Percentiles rank a stretch among this genome's conserved stretches.
Conservation (phyloP, 1,140 invertebrate species). For the Drosophila nigromelanica region DNA sequence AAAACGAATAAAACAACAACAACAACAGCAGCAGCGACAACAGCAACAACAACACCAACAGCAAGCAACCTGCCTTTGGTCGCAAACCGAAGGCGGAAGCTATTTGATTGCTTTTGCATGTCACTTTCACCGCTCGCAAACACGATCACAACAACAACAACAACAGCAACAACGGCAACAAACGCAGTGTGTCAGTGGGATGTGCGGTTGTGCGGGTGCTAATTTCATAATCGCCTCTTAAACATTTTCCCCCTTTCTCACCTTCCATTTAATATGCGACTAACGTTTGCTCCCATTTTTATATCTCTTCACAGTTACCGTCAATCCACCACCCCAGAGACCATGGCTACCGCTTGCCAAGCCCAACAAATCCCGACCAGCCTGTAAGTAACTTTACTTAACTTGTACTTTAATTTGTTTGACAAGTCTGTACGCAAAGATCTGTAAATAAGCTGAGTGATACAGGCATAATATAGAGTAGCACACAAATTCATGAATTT, state of each 20-base stretch:
- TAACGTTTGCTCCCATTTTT: constrained; percentile 48
- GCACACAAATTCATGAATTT: too few relatives aligned
- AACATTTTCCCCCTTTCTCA: constrained; percentile 13
- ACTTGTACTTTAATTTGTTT: too few relatives aligned
- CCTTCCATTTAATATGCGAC: constrained; percentile 17
- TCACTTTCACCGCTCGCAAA: constrained; percentile 79
- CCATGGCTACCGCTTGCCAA: constrained; percentile 96
- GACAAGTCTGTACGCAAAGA: too few relatives aligned
- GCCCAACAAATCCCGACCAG: constrained; percentile 92
- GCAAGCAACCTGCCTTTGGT: constrained; percentile 53
- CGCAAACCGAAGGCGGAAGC: constrained; percentile 68
- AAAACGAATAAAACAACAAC: constrained; percentile 12
- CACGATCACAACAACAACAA: constrained; percentile 28
- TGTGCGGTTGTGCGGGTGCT: constrained; percentile 46
- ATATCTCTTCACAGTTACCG: constrained; percentile 91
- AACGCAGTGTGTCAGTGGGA: constrained; percentile 62
- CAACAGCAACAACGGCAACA: too few relatives aligned
- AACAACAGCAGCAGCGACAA: not conserved
- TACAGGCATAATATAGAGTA: too few relatives aligned
- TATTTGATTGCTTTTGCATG: constrained; percentile 80
- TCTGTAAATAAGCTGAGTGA: not conserved
- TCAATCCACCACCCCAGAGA: constrained; percentile 93
- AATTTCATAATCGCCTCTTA: constrained; percentile 58
- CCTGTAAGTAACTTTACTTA: constrained; percentile 91
- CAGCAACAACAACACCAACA: not conserved